phyloP scores from a whole-genome alignment of 2,797 vertebrate species.

The Paratrypauchen microcephalus region DNA sequence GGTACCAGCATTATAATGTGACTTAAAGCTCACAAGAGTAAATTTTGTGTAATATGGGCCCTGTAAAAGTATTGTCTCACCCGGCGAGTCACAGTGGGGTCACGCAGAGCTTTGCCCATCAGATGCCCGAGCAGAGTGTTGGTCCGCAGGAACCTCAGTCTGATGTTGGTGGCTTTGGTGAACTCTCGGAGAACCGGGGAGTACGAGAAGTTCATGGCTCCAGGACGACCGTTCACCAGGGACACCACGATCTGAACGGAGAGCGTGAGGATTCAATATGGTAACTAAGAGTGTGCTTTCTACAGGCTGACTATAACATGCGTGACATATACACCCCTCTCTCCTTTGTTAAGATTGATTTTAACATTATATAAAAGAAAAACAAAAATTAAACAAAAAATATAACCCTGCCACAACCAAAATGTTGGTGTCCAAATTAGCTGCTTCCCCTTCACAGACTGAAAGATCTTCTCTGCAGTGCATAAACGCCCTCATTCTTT shows the following conservation, averaged over 20 bases:
- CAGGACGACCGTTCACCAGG: constrained; percentile 93
- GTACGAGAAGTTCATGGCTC: constrained; percentile 96
- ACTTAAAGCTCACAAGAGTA: no score
- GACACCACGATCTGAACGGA: constrained; percentile 89
- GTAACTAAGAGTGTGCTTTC: neutral
- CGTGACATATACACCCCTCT: no score
- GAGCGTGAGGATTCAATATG: neutral
- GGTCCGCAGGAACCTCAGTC: constrained; percentile 91
- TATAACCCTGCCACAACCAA: no score
- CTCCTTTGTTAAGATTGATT: no score
- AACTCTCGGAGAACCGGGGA: constrained; percentile 92
- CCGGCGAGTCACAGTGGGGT: constrained; percentile 95
- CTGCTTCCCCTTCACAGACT: no score
- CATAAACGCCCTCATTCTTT: no score
- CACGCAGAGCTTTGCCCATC: constrained; percentile 94
- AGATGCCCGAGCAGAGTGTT: constrained; percentile 96
- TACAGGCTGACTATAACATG: neutral
- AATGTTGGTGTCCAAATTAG: no score
- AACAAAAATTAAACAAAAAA: no score
- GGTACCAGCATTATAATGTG: no score
- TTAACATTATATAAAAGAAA: no score
- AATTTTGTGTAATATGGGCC: no score
- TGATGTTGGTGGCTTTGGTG: constrained; percentile 95
- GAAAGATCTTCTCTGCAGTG: no score
- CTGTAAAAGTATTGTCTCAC: constrained; percentile 55